Evolutionary conservation across 35 echinoderm and acorn worm species (phyloP), one percentile per base, ranked within the genome.

Genomic region (Amphiura filiformis): DNA sequence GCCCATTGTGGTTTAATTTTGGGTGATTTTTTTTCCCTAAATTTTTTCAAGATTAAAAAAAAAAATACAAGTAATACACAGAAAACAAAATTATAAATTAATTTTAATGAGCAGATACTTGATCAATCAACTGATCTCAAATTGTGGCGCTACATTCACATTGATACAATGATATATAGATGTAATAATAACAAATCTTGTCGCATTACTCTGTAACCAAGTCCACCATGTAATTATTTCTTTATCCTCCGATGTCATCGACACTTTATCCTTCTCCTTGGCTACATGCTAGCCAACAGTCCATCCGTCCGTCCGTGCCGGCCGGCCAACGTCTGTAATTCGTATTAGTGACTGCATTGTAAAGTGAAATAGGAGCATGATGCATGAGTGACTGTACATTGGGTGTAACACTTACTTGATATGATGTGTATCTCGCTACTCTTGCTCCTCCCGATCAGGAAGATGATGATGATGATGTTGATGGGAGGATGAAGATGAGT

Each of bases 341-440:
- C 61, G 28, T 70, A 70, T 70, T n/a, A 70, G 61, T 70, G 61
- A 4, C 61, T 26, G 61, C 61, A 70, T 5, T n/a, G 61, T 18
- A 5, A 18, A 23, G 26, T 30, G 28, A 70, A 70, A 70, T 70
- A 13, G 28, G 17, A 26, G 61, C 61, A 70, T 30, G 28, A 70
- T 70, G 61, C 61, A 70, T 70, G 11, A 70, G 61, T 70, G 61
- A 70, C 61, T 70, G 15, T 30, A 26, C 61, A 70, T 70, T 70
- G 61, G 61, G 61, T 70, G 61, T 70, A 70, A 70, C 61, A 70
- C 61, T 70, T 70, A 70, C 61, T n/a, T 70, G 61, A 70, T 70
- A 70, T 13, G 61, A 70, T 70, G 61, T 15, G 28, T n/a, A 70
- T 70, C 15, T 47, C 3, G 61, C 61, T 4, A 23, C 26, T 70